Evolutionary conservation across 2,888 invertebrate genomes (phyloP).

Genomic region (Aspidapion aeneum): DNA sequence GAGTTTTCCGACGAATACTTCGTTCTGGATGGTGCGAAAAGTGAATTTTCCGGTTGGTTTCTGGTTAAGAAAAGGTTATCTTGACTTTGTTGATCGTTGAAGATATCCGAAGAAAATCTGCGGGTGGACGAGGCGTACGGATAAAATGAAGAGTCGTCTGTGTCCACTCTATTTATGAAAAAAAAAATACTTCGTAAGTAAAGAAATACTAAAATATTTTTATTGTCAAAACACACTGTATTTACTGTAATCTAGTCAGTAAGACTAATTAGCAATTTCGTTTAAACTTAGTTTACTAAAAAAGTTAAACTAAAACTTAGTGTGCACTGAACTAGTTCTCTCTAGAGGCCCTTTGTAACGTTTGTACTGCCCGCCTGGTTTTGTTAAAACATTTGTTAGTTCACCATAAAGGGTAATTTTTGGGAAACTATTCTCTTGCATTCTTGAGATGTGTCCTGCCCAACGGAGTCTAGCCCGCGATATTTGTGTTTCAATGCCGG

Average conservation of each 20-base stretch:
- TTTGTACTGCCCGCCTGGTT: not conserved
- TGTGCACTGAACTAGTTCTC: too few relatives aligned
- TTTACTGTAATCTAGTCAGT: too few relatives aligned
- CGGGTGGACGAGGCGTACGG: constrained; percentile 36
- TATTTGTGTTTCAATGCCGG: not conserved
- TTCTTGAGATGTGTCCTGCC: not conserved
- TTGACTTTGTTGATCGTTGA: constrained; percentile 35
- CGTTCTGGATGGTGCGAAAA: constrained; percentile 4
- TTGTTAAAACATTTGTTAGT: not conserved
- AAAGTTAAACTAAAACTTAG: too few relatives aligned
- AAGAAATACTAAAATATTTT: not conserved
- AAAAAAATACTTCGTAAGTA: too few relatives aligned
- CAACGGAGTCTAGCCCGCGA: not conserved
- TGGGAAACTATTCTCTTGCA: not conserved
- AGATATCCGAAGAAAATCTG: constrained; percentile 36
- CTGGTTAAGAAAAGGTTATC: constrained; percentile 37
- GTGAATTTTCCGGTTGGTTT: constrained; percentile 27
- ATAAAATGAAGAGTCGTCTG: constrained; percentile 34
- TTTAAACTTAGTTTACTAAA: too few relatives aligned
- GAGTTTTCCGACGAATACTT: not conserved
- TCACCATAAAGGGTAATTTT: not conserved
- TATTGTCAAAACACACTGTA: not conserved
- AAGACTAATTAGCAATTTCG: too few relatives aligned
- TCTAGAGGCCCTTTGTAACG: not conserved
- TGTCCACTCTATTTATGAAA: constrained; percentile 24